A percentile compares a stretch with the other conserved stretches of the same genome.
Evolutionary conservation across 2,888 invertebrate genomes (phyloP).

Genomic region (Metellina segmentata): DNA sequence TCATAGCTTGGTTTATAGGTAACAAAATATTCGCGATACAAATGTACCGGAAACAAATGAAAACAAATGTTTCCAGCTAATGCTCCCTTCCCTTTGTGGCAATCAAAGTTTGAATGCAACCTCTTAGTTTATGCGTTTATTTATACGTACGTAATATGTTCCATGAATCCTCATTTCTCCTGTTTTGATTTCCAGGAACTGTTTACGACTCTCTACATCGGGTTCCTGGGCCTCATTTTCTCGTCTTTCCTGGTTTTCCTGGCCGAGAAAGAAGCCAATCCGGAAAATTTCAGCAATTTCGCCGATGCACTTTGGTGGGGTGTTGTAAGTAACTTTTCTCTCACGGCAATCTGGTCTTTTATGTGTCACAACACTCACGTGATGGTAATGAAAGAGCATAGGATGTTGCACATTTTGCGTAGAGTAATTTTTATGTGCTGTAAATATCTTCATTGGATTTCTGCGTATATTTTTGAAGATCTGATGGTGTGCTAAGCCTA

Average conservation of each 20-base stretch:
- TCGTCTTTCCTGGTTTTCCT: constrained; percentile 96
- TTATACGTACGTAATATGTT: background rate
- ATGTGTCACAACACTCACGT: background rate
- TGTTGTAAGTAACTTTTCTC: constrained; percentile 87
- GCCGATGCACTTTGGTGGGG: constrained; percentile 98
- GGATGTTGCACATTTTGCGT: too few species aligned
- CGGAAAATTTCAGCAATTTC: constrained; percentile 91
- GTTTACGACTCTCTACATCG: constrained; percentile 96
- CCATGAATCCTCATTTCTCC: background rate
- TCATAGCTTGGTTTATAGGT: too few species aligned
- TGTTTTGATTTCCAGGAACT: constrained; percentile 86
- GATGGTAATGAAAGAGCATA: background rate
- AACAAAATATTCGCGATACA: too few species aligned
- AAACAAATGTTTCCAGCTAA: background rate
- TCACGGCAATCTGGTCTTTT: background rate
- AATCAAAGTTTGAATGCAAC: background rate
- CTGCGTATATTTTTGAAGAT: too few species aligned
- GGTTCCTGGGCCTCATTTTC: constrained; percentile 95
- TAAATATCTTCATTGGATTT: too few species aligned
- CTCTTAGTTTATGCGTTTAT: background rate
- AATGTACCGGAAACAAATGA: too few species aligned
- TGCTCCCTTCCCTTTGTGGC: background rate
- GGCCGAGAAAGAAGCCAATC: constrained; percentile 92
- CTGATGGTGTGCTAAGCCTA: too few species aligned
- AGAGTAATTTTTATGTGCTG: too few species aligned